Evolutionary conservation across 2,113 vertebrate genomes (phyloP).

Genomic region (Mionectes macconnelli): DNA sequence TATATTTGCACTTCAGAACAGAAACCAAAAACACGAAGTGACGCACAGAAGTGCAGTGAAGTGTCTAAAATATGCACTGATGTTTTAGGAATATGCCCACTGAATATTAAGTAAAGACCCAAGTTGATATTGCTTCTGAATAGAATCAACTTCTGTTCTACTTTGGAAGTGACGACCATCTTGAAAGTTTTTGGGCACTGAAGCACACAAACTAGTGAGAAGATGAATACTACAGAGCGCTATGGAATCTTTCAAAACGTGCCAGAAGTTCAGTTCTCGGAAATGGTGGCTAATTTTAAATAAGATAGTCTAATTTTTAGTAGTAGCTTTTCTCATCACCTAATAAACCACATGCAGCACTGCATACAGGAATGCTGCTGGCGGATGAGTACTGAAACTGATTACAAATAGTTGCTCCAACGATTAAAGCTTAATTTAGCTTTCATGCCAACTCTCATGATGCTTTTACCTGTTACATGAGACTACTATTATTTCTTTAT

Average conservation of each 20-base stretch:
- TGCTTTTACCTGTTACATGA: not conserved
- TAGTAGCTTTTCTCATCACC: not conserved
- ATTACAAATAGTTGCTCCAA: not conserved
- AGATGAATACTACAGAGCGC: not conserved
- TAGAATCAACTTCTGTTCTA: not conserved
- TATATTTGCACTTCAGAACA: slow-evolving; percentile 42
- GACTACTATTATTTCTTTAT: not conserved
- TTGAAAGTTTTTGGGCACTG: not conserved
- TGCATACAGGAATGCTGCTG: not conserved
- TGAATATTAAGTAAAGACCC: slow-evolving; percentile 37
- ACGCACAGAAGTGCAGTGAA: slow-evolving; percentile 20
- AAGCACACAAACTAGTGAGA: not conserved
- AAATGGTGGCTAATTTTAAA: not conserved
- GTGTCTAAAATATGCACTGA: slow-evolving; percentile 47
- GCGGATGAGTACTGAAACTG: not conserved
- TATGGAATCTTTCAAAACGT: not conserved
- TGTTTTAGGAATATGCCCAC: slow-evolving; percentile 8
- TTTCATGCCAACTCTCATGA: not conserved
- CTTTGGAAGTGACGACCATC: not conserved
- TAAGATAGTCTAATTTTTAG: not conserved
- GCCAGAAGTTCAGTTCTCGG: not conserved
- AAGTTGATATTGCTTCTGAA: not conserved
- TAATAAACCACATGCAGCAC: not conserved
- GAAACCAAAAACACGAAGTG: slow-evolving; percentile 37
- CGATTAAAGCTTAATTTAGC: not conserved